Evolutionary conservation across 1,140 invertebrate species (phyloP).

Genomic region (Ostrea denselamellosa): DNA sequence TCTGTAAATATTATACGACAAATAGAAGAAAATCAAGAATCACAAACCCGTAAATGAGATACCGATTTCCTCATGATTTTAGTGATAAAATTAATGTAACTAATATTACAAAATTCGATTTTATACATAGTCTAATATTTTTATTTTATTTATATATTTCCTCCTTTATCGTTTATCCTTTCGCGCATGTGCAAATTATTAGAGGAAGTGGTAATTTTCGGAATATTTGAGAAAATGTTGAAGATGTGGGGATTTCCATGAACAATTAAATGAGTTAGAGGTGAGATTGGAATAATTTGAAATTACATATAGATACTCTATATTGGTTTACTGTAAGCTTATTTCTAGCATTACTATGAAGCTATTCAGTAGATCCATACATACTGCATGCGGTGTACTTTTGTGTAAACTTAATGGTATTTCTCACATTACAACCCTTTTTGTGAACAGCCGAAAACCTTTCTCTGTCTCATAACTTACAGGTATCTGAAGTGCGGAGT

Average conservation of each 20-base stretch:
- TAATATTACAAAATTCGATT: not conserved
- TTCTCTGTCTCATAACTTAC: no score
- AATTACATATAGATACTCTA: no score
- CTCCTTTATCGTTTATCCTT: not conserved
- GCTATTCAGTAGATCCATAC: no score
- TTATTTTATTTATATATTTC: not conserved
- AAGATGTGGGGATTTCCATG: not conserved
- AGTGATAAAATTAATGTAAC: not conserved
- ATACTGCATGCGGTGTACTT: no score
- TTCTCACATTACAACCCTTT: no score
- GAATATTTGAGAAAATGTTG: conserved; percentile 30
- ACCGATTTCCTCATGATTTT: not conserved
- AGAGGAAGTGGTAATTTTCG: conserved; percentile 31
- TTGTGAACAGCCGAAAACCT: no score
- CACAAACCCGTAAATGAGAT: not conserved
- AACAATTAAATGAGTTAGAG: not conserved
- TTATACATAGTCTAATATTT: not conserved
- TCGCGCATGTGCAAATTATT: not conserved
- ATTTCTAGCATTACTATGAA: no score
- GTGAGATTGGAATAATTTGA: not conserved
- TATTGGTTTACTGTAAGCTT: no score
- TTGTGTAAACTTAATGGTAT: no score
- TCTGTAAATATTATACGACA: not conserved
- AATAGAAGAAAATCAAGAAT: not conserved
- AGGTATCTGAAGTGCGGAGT: no score